Conservation (phyloP, 1,140 invertebrate species). For the Sitodiplosis mosellana region DNA sequence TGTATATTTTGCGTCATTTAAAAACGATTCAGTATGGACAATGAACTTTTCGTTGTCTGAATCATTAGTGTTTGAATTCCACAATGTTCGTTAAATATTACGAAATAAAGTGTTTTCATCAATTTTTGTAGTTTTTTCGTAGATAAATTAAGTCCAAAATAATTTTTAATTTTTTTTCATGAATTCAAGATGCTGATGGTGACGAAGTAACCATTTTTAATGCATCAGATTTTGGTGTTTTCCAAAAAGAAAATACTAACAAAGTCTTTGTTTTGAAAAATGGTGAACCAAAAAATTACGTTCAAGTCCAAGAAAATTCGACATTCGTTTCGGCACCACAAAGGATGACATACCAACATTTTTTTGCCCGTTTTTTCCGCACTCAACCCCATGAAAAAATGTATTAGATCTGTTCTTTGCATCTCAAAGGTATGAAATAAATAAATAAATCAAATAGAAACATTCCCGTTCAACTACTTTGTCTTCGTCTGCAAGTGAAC, state of each 20-base stretch:
- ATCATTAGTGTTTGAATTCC: neutral
- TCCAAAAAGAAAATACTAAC: neutral
- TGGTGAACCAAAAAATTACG: neutral
- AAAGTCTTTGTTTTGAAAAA: neutral
- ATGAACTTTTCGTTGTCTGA: neutral
- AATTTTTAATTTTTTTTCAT: too few relatives aligned
- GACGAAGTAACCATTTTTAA: neutral
- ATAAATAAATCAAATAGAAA: too few relatives aligned
- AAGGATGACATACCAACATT: too few relatives aligned
- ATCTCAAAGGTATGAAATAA: too few relatives aligned
- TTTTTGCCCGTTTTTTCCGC: too few relatives aligned
- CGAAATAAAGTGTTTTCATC: too few relatives aligned
- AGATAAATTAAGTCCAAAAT: too few relatives aligned
- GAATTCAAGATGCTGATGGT: neutral
- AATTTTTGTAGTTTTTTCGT: neutral
- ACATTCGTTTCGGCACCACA: too few relatives aligned
- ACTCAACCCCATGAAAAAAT: too few relatives aligned
- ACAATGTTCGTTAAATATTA: neutral
- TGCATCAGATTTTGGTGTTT: neutral
- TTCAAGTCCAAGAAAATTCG: neutral
- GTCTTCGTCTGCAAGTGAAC: constrained; percentile 91
- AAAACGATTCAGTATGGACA: neutral
- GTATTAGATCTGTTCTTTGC: too few relatives aligned
- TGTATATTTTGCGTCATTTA: neutral
- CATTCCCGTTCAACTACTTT: constrained; percentile 99